These are phyloP conservation scores for Apistogramma diplotaenia DNA, from an alignment of 2,113 vertebrate species.

Conservation along the genomic window DNA sequence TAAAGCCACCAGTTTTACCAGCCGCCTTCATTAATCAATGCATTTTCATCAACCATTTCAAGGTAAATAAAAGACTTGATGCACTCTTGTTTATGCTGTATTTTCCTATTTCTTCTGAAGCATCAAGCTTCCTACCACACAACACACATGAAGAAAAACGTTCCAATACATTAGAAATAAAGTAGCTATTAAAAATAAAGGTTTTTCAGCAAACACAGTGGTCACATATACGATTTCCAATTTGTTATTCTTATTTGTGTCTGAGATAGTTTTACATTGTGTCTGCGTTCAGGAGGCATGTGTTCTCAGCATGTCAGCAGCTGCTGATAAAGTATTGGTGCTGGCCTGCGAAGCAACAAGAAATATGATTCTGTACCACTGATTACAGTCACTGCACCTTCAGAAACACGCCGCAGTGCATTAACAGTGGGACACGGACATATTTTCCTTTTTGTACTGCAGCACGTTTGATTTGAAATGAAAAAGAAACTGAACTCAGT, in stretches of 20 bases:
- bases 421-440: not conserved
- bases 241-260: not conserved
- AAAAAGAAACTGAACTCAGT: not conserved
- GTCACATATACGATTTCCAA: not conserved
- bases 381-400: not conserved
- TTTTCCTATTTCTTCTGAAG: not conserved
- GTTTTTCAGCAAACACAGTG: not conserved
- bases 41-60: not conserved
- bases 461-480: not conserved
- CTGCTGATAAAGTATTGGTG: slow-evolving; percentile 7
- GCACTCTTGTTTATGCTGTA: not conserved
- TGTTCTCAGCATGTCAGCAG: not conserved
- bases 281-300: not conserved
- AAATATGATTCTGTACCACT: not conserved
- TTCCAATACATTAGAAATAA: not conserved
- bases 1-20: not conserved
- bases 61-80: not conserved
- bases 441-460: not conserved
- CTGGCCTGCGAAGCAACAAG: not conserved
- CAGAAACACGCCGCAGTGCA: not conserved
- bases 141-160: not conserved
- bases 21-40: not conserved
- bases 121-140: not conserved
- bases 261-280: not conserved
- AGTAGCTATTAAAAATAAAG: not conserved